These are phyloP conservation scores for Lepidurus couesii DNA, from an alignment of 1,140 invertebrate genomes.

Conservation along the genomic window DNA sequence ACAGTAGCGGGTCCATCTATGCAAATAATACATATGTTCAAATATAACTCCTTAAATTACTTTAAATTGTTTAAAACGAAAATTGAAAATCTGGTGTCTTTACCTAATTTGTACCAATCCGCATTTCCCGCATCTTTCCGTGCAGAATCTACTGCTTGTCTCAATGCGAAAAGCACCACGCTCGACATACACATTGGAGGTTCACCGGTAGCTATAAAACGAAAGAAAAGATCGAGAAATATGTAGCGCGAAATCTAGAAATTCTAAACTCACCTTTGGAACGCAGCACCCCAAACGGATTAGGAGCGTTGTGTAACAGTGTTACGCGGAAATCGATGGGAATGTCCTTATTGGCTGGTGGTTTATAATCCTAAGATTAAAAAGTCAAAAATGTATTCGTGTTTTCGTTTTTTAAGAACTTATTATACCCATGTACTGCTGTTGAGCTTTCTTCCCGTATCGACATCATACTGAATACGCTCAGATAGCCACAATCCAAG, in stretches of 20 bases:
- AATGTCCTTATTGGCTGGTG: conserved; percentile 74
- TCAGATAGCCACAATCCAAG: conserved; percentile 74
- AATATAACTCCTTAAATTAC: neutral
- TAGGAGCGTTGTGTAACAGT: conserved; percentile 61
- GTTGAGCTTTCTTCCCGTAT: conserved; percentile 62
- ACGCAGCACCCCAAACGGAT: conserved; percentile 62
- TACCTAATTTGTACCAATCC: conserved; percentile 47
- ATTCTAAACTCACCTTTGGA: conserved; percentile 60
- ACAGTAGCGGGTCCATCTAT: conserved; percentile 29
- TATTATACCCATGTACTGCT: conserved; percentile 65
- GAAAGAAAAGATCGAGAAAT: neutral
- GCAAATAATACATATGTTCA: conserved; percentile 1
- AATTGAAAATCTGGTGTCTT: conserved; percentile 32
- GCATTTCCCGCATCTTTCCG: conserved; percentile 42
- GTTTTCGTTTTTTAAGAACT: neutral
- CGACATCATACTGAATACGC: conserved; percentile 53
- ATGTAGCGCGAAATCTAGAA: neutral
- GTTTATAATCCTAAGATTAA: conserved; percentile 62
- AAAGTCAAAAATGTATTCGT: neutral
- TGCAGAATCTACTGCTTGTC: conserved; percentile 48
- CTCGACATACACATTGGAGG: conserved; percentile 52
- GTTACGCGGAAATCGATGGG: conserved; percentile 74
- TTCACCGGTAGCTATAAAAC: conserved; percentile 52
- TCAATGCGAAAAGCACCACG: conserved; percentile 50
- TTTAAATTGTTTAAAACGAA: neutral